Base-by-base conservation (phyloP, 2,113 vertebrate species). In the Synchiropus splendidus region DNA sequence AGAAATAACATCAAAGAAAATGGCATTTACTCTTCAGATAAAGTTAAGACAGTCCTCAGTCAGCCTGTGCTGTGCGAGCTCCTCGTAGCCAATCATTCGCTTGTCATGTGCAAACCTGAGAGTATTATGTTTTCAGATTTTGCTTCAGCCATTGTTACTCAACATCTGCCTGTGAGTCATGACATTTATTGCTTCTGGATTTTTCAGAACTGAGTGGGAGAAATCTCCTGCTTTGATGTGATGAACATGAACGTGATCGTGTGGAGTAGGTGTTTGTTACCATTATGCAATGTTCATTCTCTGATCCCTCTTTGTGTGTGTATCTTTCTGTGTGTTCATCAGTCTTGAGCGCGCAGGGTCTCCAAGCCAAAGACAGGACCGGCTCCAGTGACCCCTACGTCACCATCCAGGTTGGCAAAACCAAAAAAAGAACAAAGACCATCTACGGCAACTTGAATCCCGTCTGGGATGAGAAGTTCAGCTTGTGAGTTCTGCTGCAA, bases 371-470 rank as follows among this genome's bases (percentile, higher is more conserved):
- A 72, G 95, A 98, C 81, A 86, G 93, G 70, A 98, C 93, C 0
- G 95, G 95, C 17, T 92, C 94, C 74, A 98, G 93, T 1, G 95
- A 98, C 66, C 95, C 95, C 0, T 98, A 98, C 0, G 95, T 98
- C 61, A 98, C 94, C 0, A 92, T 98, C 57, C 95, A 98, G 79
- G 93, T 98, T 6, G 93, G 94, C 31, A 98, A 98, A 78, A 96
- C 92, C 39, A 98, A 97, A 83, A 98, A 92, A 77, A 90, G 93
- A 37, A 98, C 95, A 21, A 98, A 98, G 80, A 98, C 95, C 0
- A 97, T 98, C 72, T 98, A 92, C 48, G 91, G 94, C 5, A 98
- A 98, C 75, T 83, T 98, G 45, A 98, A 98, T 73, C 95, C 95
- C 0, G 81, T 98, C 38, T 98, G 95, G 95, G 94, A 98, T 59